Percentiles rank a stretch among this genome's conserved stretches.
phyloP scores from a whole-genome alignment of 2,113 vertebrate species.

The Myotis yumanensis region DNA sequence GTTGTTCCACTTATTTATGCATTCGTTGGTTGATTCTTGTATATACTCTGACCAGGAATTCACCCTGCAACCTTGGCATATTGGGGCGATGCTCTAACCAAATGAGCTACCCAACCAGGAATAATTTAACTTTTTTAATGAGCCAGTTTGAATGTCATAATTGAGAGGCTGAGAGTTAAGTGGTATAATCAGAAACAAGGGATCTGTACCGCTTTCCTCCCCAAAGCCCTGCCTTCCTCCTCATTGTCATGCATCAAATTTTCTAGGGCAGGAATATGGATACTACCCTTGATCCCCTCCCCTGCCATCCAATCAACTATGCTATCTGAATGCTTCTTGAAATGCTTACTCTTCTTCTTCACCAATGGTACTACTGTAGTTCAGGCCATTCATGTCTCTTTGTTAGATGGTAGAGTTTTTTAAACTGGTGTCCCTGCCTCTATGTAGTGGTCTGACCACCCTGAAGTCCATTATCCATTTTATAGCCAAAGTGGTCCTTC shows the following conservation, averaged over 20 bases:
- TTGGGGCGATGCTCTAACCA: background rate
- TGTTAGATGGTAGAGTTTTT: background rate
- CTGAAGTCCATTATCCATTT: constrained; percentile 27
- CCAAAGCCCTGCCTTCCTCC: background rate
- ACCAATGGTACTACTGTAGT: background rate
- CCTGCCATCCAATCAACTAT: background rate
- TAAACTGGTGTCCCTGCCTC: background rate
- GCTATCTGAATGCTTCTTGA: background rate
- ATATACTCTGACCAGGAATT: background rate
- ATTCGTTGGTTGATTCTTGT: background rate
- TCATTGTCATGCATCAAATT: background rate
- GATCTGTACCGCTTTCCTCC: background rate
- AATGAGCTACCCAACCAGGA: background rate
- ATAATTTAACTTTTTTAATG: constrained; percentile 6
- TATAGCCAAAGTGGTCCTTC: constrained; percentile 40
- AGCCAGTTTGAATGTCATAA: background rate
- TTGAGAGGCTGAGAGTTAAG: background rate
- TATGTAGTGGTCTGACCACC: background rate
- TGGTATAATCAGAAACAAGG: background rate
- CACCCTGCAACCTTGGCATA: background rate
- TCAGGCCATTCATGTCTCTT: background rate
- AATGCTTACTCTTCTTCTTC: background rate
- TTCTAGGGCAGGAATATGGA: background rate
- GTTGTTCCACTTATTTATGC: background rate
- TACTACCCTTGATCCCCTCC: background rate